Percentiles rank a stretch among this genome's conserved stretches.
Conservation (phyloP, 1,140 invertebrate species). For the Euborellia annulipes region DNA sequence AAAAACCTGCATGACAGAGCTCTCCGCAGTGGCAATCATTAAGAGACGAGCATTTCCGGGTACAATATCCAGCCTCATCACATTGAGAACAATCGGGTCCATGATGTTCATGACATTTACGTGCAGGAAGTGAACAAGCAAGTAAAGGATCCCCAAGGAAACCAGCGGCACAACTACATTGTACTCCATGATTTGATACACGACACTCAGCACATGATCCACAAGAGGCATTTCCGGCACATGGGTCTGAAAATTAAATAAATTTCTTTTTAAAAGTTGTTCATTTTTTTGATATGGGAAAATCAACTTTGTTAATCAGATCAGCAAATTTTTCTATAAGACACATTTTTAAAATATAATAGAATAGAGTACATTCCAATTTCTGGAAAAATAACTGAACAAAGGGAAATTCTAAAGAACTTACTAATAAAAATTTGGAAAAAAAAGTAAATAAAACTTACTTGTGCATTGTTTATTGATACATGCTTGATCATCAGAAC, state of each 20-base stretch:
- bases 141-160: constrained; percentile 66
- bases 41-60: constrained; percentile 43
- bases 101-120: constrained; percentile 47
- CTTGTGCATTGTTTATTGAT: constrained; percentile 65
- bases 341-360: no score
- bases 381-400: no score
- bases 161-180: constrained; percentile 66
- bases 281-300: no score
- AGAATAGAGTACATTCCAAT: no score
- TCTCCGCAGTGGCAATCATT: constrained; percentile 63
- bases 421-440: constrained; percentile 1
- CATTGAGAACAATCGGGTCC: constrained; percentile 32
- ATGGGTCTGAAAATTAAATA: constrained; percentile 49
- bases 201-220: constrained; percentile 69
- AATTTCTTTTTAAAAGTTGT: background rate
- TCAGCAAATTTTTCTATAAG: no score
- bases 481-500: constrained; percentile 54
- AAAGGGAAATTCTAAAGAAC: background rate
- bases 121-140: constrained; percentile 46
- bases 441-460: constrained; percentile 23
- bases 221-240: constrained; percentile 45
- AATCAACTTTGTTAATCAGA: no score
- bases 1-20: constrained; percentile 42
- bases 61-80: constrained; percentile 61
- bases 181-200: constrained; percentile 64